These are phyloP conservation scores for Reticulitermes speratus DNA, from an alignment of 1,140 invertebrate genomes.

Conservation along the genomic window DNA sequence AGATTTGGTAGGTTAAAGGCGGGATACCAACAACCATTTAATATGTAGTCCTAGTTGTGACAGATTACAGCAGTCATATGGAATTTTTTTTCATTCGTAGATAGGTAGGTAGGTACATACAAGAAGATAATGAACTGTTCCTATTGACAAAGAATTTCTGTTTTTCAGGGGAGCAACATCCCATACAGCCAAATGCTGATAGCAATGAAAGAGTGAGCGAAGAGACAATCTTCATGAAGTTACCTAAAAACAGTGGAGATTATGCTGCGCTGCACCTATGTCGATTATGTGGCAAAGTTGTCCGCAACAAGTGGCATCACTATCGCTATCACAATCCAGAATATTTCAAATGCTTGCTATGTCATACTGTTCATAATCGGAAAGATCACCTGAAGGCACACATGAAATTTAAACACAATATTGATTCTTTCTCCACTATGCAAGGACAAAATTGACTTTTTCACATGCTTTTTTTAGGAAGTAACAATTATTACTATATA, in stretches of 20 bases:
- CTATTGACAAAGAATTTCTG: neutral
- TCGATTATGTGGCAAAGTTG: conserved; percentile 30
- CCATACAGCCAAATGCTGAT: conserved; percentile 11
- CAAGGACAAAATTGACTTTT: neutral
- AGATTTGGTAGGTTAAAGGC: no score
- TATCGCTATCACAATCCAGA: conserved; percentile 28
- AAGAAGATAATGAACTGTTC: neutral
- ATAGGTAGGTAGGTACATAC: neutral
- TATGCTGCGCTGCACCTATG: conserved; percentile 37
- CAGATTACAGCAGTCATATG: no score
- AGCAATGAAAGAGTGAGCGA: neutral
- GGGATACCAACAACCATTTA: no score
- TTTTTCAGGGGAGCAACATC: conserved; percentile 16
- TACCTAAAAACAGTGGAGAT: neutral
- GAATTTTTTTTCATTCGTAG: no score
- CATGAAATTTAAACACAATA: conserved; percentile 65
- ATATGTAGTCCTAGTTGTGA: no score
- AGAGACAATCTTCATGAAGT: conserved; percentile 25
- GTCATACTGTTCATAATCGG: conserved; percentile 23
- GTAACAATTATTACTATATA: neutral
- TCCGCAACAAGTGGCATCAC: conserved; percentile 32
- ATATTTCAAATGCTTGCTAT: conserved; percentile 22
- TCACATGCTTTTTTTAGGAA: neutral
- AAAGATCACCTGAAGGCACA: conserved; percentile 39
- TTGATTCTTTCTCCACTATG: neutral